phyloP scores from a whole-genome alignment of 2,113 vertebrate species.

The Rhabdornis inornatus region DNA sequence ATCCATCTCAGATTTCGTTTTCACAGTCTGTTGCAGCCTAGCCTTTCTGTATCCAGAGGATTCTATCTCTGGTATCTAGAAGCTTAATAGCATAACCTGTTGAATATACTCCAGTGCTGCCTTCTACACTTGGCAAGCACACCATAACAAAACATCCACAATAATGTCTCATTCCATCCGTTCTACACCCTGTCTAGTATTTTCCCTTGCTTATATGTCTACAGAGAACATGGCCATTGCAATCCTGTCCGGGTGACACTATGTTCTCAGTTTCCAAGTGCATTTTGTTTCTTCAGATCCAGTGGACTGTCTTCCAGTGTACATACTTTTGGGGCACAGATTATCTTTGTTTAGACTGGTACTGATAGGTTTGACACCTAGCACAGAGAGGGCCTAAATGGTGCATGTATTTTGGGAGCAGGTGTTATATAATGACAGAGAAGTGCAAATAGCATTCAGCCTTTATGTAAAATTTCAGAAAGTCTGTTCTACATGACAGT shows the following conservation, averaged over 20 bases:
- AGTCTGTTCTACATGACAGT: background rate
- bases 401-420: background rate
- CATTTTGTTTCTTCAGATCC: background rate
- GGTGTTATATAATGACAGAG: background rate
- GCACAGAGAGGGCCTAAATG: background rate
- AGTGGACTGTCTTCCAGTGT: background rate
- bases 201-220: background rate
- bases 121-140: background rate
- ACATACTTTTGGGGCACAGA: background rate
- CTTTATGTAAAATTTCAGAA: slow-evolving; percentile 24
- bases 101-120: background rate
- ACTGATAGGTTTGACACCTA: background rate
- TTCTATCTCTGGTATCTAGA: background rate
- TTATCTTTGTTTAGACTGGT: background rate
- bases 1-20: background rate
- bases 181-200: background rate
- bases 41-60: background rate
- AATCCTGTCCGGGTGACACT: background rate
- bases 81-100: background rate
- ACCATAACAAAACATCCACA: background rate
- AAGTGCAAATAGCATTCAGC: slow-evolving; percentile 1
- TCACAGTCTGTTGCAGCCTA: background rate
- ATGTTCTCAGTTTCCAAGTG: background rate
- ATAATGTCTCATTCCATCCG: background rate
- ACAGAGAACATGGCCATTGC: background rate